Conservation (phyloP, 1,140 invertebrate genomes). For the Cotesia chilonis region DNA sequence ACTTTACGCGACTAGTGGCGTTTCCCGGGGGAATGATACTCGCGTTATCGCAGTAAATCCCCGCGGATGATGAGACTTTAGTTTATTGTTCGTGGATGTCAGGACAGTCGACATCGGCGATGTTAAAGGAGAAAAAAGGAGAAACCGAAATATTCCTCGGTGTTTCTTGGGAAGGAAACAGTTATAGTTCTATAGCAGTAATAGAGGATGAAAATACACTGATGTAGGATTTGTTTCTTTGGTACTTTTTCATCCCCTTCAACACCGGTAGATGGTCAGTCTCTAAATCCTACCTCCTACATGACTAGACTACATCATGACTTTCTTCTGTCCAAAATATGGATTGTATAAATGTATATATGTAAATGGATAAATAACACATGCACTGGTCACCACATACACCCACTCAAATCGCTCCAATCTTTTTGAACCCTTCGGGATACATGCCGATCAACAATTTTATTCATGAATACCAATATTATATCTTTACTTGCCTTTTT, state of each 20-base stretch:
- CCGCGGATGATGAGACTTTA: conserved; percentile 66
- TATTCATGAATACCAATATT: too few relatives aligned
- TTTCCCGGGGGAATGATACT: conserved; percentile 51
- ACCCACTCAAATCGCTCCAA: neutral
- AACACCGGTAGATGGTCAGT: conserved; percentile 35
- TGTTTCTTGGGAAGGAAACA: conserved; percentile 32
- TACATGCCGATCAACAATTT: neutral
- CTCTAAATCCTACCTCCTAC: conserved; percentile 44
- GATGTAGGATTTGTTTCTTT: conserved; percentile 28
- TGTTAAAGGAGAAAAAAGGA: neutral
- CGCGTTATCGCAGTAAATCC: conserved; percentile 64
- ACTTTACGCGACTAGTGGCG: conserved; percentile 35
- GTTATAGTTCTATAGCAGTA: neutral
- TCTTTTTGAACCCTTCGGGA: neutral
- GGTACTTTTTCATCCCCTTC: neutral
- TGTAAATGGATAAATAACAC: conserved; percentile 26
- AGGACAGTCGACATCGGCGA: conserved; percentile 35
- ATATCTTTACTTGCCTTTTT: too few relatives aligned
- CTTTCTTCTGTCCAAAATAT: conserved; percentile 35
- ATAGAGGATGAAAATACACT: neutral
- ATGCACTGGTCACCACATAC: conserved; percentile 10
- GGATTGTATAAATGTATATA: neutral
- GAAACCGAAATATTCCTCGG: conserved; percentile 30
- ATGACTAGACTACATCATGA: conserved; percentile 53
- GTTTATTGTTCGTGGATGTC: conserved; percentile 63